phyloP scores from a whole-genome alignment of 2,888 invertebrate species.

The Heliconius erato region DNA sequence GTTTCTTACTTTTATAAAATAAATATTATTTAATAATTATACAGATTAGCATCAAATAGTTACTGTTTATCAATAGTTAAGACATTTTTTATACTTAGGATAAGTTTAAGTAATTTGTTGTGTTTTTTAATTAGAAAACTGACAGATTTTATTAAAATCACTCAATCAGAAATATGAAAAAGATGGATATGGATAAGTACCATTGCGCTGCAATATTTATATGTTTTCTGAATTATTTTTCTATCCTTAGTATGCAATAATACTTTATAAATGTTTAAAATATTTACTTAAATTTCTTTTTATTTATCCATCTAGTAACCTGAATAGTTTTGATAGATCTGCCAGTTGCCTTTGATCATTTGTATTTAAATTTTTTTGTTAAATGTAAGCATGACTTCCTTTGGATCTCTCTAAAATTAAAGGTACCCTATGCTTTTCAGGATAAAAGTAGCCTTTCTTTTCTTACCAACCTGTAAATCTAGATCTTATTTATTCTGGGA shows the following conservation, averaged over 20 bases:
- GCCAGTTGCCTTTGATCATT: background rate
- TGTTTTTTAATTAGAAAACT: constrained; percentile 3
- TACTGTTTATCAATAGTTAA: background rate
- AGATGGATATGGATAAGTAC: background rate
- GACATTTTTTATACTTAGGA: background rate
- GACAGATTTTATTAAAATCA: background rate
- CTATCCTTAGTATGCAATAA: background rate
- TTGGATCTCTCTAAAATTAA: background rate
- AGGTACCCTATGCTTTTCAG: background rate
- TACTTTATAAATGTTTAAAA: background rate
- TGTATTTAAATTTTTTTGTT: background rate
- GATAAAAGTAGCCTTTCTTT: constrained; percentile 1
- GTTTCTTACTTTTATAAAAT: background rate
- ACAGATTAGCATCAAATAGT: background rate
- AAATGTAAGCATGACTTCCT: background rate
- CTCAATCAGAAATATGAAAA: background rate
- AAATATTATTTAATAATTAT: background rate
- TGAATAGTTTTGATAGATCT: background rate
- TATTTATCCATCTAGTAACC: background rate
- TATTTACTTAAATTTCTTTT: background rate
- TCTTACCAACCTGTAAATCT: background rate
- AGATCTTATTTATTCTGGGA: constrained; percentile 4
- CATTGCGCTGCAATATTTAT: background rate
- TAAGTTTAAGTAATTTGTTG: background rate
- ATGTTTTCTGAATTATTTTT: background rate